phyloP scores from a whole-genome alignment of 2,797 vertebrate genomes.

The Rhyacichthys aspro region DNA sequence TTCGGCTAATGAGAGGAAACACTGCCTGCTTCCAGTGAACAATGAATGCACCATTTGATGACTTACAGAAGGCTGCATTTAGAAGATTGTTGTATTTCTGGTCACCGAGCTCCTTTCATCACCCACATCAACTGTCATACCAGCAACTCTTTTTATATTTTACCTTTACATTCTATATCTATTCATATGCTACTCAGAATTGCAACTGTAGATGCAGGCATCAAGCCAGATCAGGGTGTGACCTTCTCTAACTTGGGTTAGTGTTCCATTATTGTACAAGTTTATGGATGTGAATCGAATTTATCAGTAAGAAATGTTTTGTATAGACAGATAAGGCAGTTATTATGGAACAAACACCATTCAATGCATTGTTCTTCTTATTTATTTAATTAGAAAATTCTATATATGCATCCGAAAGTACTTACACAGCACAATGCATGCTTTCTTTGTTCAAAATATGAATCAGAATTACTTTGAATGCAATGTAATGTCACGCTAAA shows the following conservation, averaged over 20 bases:
- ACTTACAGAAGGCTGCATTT: slow-evolving; percentile 10
- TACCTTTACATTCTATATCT: slow-evolving; percentile 30
- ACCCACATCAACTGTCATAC: not conserved
- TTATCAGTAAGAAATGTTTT: no score
- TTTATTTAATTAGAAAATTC: no score
- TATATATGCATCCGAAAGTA: no score
- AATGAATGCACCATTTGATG: slow-evolving; percentile 16
- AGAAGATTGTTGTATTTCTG: slow-evolving; percentile 9
- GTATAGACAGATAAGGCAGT: no score
- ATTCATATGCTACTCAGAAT: slow-evolving; percentile 47
- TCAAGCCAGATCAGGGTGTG: slow-evolving; percentile 40
- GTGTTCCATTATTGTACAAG: no score
- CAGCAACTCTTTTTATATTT: not conserved
- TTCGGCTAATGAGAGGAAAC: slow-evolving; percentile 21
- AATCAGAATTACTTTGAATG: no score
- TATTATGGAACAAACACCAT: no score
- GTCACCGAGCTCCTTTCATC: not conserved
- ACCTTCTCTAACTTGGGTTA: slow-evolving; percentile 45
- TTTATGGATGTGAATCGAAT: no score
- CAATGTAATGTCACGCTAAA: no score
- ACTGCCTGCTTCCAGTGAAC: slow-evolving; percentile 10
- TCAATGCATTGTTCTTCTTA: no score
- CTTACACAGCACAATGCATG: no score
- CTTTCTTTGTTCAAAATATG: no score
- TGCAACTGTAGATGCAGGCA: slow-evolving; percentile 51